A percentile compares a stretch with the other conserved stretches of the same genome.
Conservation (phyloP, 1,140 invertebrate species). For the Cryptotermes secundus region DNA sequence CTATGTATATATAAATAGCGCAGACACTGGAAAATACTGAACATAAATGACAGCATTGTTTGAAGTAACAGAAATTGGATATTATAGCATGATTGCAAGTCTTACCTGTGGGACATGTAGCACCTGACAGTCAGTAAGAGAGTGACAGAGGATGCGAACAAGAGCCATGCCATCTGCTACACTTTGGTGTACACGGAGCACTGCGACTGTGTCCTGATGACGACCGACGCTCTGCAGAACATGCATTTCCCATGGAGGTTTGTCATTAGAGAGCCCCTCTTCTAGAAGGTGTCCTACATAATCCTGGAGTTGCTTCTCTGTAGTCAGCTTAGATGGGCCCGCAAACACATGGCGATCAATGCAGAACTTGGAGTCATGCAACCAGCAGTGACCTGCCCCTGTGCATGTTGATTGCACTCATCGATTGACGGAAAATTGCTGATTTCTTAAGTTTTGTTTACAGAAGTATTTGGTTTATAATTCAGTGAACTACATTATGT, state of each 20-base stretch:
- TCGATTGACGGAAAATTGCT: neutral
- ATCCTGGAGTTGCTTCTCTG: constrained; percentile 41
- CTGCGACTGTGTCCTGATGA: constrained; percentile 51
- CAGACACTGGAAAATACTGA: no score
- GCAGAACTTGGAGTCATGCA: constrained; percentile 52
- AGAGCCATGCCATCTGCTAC: constrained; percentile 59
- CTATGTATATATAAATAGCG: no score
- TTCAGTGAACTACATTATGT: no score
- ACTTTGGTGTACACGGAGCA: constrained; percentile 58
- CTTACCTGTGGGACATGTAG: constrained; percentile 41
- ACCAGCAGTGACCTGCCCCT: constrained; percentile 53
- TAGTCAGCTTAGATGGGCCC: constrained; percentile 39
- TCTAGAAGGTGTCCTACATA: constrained; percentile 51
- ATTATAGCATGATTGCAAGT: neutral
- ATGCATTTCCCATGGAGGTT: constrained; percentile 60
- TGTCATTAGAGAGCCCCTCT: constrained; percentile 47
- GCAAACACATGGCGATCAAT: constrained; percentile 56
- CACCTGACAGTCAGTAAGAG: constrained; percentile 48
- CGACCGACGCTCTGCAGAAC: constrained; percentile 51
- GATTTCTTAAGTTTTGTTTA: no score
- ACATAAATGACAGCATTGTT: no score
- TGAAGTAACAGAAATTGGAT: no score
- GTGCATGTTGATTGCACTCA: neutral
- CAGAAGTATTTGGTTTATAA: no score
- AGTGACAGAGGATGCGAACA: constrained; percentile 52